Conservation (phyloP, 2,888 invertebrate species). For the Sympetrum striolatum region DNA sequence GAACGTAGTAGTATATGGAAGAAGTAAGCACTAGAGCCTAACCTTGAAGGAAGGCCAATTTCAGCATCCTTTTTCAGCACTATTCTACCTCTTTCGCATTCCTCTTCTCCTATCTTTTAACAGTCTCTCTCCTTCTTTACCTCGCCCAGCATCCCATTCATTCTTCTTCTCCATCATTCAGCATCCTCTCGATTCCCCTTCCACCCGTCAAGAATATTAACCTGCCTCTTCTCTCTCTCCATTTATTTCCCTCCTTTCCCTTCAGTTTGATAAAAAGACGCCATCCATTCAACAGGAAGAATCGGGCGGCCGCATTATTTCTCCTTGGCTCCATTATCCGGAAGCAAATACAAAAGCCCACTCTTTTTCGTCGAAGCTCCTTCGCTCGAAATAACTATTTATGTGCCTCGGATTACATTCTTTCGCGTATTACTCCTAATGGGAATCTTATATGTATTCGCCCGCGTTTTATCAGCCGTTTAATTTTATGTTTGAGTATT, state of each 20-base stretch:
- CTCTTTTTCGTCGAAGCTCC: no score
- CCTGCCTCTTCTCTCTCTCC: background rate
- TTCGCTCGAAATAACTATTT: no score
- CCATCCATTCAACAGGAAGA: background rate
- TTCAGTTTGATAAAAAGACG: background rate
- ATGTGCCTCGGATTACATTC: no score
- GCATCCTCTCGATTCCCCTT: background rate
- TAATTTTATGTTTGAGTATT: no score
- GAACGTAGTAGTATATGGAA: no score
- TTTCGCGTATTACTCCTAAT: no score
- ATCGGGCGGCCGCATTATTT: background rate
- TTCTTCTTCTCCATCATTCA: background rate
- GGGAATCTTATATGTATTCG: no score
- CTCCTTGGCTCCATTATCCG: background rate
- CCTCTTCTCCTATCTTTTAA: background rate
- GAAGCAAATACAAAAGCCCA: background rate
- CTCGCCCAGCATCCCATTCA: background rate
- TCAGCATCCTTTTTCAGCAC: background rate
- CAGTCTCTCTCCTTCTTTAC: background rate
- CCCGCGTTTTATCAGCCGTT: no score
- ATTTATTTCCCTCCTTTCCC: background rate
- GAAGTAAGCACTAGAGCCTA: no score
- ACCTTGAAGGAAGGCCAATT: no score
- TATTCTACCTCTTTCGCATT: background rate
- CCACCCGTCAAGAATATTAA: background rate